phyloP scores from a whole-genome alignment of 2,797 vertebrate genomes.

The Rhinophrynus dorsalis region DNA sequence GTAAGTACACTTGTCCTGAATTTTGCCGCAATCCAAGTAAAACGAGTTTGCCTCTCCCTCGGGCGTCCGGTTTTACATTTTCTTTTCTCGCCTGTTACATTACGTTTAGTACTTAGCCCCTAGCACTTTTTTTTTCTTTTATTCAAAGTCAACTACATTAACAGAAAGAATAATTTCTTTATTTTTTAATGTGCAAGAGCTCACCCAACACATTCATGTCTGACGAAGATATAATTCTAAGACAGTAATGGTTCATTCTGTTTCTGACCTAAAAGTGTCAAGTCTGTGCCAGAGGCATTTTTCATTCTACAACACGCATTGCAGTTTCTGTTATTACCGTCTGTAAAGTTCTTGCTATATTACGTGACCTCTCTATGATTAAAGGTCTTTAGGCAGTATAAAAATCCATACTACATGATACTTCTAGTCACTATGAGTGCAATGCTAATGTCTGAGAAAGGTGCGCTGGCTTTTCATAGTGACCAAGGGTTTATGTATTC shows the following conservation, averaged over 20 bases:
- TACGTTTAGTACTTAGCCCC: background rate
- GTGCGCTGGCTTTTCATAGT: background rate
- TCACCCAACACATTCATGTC: background rate
- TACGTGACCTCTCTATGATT: constrained; percentile 48
- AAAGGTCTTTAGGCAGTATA: constrained; percentile 48
- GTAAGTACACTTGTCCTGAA: background rate
- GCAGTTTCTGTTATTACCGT: constrained; percentile 43
- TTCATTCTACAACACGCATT: constrained; percentile 33
- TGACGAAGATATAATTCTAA: constrained; percentile 26
- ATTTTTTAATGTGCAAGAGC: background rate
- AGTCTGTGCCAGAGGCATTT: constrained; percentile 31
- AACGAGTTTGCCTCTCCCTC: background rate
- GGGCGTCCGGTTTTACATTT: background rate
- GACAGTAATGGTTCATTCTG: constrained; percentile 25
- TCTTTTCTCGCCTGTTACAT: no score
- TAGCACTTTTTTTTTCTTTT: no score
- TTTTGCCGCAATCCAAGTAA: background rate
- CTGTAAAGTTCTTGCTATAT: constrained; percentile 41
- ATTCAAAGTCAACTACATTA: background rate
- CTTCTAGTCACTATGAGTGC: background rate
- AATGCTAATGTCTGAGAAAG: constrained; percentile 21
- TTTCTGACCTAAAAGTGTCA: constrained; percentile 45
- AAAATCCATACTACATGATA: constrained; percentile 46
- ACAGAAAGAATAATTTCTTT: background rate
- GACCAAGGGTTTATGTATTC: constrained; percentile 4